phyloP scores from a whole-genome alignment of 2,113 vertebrate genomes.

The Theropithecus gelada region DNA sequence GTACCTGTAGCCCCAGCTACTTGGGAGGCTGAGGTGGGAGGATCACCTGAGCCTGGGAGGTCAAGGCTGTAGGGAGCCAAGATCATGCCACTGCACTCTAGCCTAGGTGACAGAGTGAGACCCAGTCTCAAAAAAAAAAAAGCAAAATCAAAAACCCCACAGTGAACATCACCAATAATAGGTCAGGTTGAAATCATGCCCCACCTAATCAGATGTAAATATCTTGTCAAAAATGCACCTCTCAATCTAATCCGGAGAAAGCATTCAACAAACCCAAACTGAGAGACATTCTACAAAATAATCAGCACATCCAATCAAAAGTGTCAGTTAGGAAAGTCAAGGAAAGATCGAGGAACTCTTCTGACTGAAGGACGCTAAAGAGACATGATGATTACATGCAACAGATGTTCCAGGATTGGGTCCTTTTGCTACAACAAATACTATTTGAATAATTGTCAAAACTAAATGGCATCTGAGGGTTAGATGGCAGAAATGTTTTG shows the following conservation, averaged over 20 bases:
- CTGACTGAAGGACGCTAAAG: not conserved
- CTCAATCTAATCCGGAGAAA: not conserved
- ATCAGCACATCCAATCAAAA: not conserved
- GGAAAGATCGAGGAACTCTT: not conserved
- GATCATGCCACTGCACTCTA: too few species aligned
- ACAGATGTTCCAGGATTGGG: not conserved
- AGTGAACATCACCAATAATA: not conserved
- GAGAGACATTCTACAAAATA: not conserved
- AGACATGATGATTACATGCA: not conserved
- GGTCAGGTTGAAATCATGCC: not conserved
- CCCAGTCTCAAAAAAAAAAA: too few species aligned
- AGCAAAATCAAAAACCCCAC: too few species aligned
- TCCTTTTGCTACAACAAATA: not conserved
- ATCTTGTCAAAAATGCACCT: not conserved
- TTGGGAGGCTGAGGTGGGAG: too few species aligned
- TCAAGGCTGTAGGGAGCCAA: too few species aligned
- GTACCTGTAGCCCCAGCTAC: too few species aligned
- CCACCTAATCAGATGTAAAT: not conserved
- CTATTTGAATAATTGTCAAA: not conserved
- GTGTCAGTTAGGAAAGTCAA: not conserved
- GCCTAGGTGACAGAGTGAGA: too few species aligned
- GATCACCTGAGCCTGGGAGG: too few species aligned
- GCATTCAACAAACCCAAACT: not conserved
- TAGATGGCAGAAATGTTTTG: not conserved
- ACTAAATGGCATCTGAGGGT: not conserved